Conservation (phyloP, 2,113 vertebrate species). For the Dendropsophus ebraccatus region DNA sequence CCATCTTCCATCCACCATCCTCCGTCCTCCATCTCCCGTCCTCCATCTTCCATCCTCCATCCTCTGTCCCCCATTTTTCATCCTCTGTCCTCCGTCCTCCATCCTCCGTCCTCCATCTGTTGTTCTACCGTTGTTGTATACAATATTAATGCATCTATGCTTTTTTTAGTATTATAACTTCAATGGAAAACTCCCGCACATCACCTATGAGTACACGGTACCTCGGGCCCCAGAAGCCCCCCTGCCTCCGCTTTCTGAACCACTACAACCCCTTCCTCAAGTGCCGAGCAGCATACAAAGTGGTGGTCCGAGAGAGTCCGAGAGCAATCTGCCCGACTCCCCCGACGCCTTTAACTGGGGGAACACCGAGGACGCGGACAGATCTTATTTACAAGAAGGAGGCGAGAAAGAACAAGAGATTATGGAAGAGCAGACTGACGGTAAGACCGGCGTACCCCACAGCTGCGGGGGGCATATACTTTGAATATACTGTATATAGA, state of each 20-base stretch:
- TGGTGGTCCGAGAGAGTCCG: constrained; percentile 50
- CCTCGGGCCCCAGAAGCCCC: constrained; percentile 64
- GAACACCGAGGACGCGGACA: constrained; percentile 20
- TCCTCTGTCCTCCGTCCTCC: too few relatives aligned
- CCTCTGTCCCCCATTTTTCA: too few relatives aligned
- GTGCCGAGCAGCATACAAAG: constrained; percentile 64
- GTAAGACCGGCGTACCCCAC: background rate
- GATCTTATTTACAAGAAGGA: background rate
- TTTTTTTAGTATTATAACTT: constrained; percentile 85
- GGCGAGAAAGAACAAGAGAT: constrained; percentile 28
- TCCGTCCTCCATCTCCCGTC: too few relatives aligned
- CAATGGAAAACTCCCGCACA: constrained; percentile 86
- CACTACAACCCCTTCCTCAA: background rate
- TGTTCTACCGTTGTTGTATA: too few relatives aligned
- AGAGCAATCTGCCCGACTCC: constrained; percentile 67
- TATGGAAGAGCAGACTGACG: constrained; percentile 35
- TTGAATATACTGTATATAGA: too few relatives aligned
- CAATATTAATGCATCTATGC: background rate
- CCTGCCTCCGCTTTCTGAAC: constrained; percentile 49
- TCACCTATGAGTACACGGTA: constrained; percentile 88
- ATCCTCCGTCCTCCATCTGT: too few relatives aligned
- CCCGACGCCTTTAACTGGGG: constrained; percentile 36
- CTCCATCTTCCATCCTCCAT: too few relatives aligned
- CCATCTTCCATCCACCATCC: too few relatives aligned
- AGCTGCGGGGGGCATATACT: background rate